Base-by-base conservation (phyloP, 2,888 invertebrate species). In the Cheilosia pagana region DNA sequence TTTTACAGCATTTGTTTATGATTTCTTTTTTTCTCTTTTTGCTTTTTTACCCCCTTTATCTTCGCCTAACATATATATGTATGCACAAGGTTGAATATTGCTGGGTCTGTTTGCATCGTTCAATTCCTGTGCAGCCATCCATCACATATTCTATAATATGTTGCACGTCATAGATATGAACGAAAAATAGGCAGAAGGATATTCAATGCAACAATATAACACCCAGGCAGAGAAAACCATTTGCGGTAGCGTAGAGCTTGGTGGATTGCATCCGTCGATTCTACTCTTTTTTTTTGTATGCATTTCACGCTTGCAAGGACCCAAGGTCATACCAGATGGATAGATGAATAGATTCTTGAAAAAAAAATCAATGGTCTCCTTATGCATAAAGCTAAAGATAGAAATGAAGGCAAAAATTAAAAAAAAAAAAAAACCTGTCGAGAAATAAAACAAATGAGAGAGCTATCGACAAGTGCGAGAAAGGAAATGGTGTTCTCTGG, bases 321-420 rank as follows among this genome's bases (percentile, higher is more conserved):
- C 39, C 82, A 77, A 77, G 82, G 82, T 77, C 77, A 77, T 28
- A 67, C n/a, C 71, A 82, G 77, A 82, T 72, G 77, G 67, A 77
- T 82, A 59, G 59, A 67, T 67, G 67, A 82, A 77, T 72, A 77
- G 67, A 62, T 72, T 77, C 67, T 82, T 76, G n/a, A 43, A 70
- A 45, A 52, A 60, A 81, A 71, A 81, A 81, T 81, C 81, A 76
- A 77, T 82, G 65, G 12, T 67, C 60, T 60, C 41, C 60, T 72
- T 60, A 71, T 72, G 65, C 65, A 81, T 60, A 25, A 35, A 52
- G 41, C 76, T 82, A 77, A 71, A 76, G 67, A 77, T 77, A 77
- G 60, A 82, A 71, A 55, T 55, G 52, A 65, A 48, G 48, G 41
- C 50, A 65, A 41, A 63, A 72, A 63, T 31, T 23, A 0, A 1